Evolutionary conservation across 2,797 vertebrate species (phyloP), one percentile per base, ranked within the genome.

Genomic region (Harpagifer antarcticus): DNA sequence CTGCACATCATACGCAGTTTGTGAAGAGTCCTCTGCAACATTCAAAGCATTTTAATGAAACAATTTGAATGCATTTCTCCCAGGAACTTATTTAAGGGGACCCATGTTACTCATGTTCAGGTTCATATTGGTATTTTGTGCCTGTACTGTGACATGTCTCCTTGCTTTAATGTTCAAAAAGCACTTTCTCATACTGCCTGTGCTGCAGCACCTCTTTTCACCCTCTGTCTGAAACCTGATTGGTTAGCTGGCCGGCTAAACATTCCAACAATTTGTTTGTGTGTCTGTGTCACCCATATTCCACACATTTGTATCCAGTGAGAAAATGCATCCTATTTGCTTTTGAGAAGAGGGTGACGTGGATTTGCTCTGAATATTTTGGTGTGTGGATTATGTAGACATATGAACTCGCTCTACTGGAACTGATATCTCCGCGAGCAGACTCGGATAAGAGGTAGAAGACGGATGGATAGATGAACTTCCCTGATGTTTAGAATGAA

Each of bases 1-100:
- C 53, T 88, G 91, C 40, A 88, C 37, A 57, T 94, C 91, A 60
- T 85, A 91, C 5, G 85, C 17, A 17, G 86, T 45, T 55, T 90
- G 90, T 8, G 88, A 89, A 0, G 90, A 78, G n/a, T 94, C 91
- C 3, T 83, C 93, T 93, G 76, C 19, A 88, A 90, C 5, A 77
- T 54, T 8, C 3, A 87, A 61, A 54, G 33, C 9, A 74, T 50
- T 49, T 19, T 20, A 53, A 75, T 45, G 3, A 14, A 40, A 19
- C 31, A 6, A 11, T 13, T n/a, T 42, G 8, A 1, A 37, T 59
- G 47, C 3, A 12, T 27, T 23, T 49, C 8, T 67, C 16, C 31
- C 5, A 57, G 50, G 17, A 49, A 70, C 5, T 3, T 54, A 2
- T 49, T n/a, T 27, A 27, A 5, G 4, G 27, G 27, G 27, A 27